Evolutionary conservation across 2,797 vertebrate species (phyloP), one percentile per base, ranked within the genome.

Genomic region (Scolopax bukidnonensis): DNA sequence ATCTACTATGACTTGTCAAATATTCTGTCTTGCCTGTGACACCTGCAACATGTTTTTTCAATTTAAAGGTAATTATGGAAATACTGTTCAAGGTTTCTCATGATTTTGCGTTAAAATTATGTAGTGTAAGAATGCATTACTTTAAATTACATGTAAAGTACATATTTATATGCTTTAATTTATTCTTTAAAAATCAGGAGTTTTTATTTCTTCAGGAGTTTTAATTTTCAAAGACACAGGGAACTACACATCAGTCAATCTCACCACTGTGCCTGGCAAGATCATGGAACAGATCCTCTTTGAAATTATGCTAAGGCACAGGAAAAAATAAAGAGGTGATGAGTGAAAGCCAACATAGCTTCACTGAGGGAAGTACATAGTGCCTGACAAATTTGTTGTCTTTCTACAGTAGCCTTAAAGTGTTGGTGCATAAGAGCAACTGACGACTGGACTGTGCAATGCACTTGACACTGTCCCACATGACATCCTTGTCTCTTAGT

Each of bases 41-140:
- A 19, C 9, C 10, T 1, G 5, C 8, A 48, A 24, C 1, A 16
- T 11, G 6, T 4, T 21, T 84, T 61, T 57, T 51, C 3, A 1
- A 38, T 71, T 83, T 77, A 7, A 3, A 59, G 68, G 4, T 30
- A 71, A 50, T 6, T 36, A 48, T 16, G 14, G 8, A 54, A 76
- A 76, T 57, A 67, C 57, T 78, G 3, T 38, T 73, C 18, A 71
- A 71, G 17, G 15, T 8, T 40, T 32, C 8, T 69, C 10, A 54
- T 68, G 11, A 41, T 75, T 47, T 53, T 63, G 13, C 67, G 18
- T 7, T 6, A 32, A 21, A 69, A 6, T 43, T 65, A 38, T 47
- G 20, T 68, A 86, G 7, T 56, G 1, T 63, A 67, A 21, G 2
- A 61, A 40, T 54, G 14, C 2, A 40, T 24, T 63, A 57, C 3